phyloP scores from a whole-genome alignment of 2,888 invertebrate species.

The Chrysopilus asiliformis region DNA sequence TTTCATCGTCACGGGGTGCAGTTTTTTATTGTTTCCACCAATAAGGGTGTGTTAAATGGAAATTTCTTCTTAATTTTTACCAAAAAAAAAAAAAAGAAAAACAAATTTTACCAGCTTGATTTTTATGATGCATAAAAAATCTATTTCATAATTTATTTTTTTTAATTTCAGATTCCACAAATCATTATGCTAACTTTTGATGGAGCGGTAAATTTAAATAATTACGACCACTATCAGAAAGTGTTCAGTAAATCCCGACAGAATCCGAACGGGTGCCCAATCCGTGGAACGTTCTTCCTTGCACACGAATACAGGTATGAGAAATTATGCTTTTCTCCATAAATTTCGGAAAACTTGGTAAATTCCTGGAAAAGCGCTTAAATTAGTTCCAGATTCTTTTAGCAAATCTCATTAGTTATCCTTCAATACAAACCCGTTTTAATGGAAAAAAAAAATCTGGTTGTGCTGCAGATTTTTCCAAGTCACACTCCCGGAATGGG shows the following conservation, averaged over 20 bases:
- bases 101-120: too few species aligned
- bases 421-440: neutral
- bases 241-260: conserved; percentile 66
- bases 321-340: neutral
- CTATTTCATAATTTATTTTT: conserved; percentile 8
- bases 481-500: too few species aligned
- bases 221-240: conserved; percentile 75
- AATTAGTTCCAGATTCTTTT: neutral
- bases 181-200: conserved; percentile 87
- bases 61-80: too few species aligned
- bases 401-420: neutral
- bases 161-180: conserved; percentile 65
- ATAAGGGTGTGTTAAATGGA: too few species aligned
- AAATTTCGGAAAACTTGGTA: neutral
- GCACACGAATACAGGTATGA: conserved; percentile 68
- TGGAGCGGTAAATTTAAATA: conserved; percentile 85
- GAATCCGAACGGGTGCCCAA: conserved; percentile 81
- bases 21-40: too few species aligned
- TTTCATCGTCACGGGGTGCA: too few species aligned
- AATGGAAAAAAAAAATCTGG: neutral
- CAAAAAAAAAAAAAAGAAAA: too few species aligned
- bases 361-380: neutral
- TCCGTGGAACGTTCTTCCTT: conserved; percentile 85
- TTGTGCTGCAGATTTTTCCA: neutral
- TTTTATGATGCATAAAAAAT: too few species aligned